Evolutionary conservation across 2,888 invertebrate species (phyloP).

Genomic region (Agrotis puta): DNA sequence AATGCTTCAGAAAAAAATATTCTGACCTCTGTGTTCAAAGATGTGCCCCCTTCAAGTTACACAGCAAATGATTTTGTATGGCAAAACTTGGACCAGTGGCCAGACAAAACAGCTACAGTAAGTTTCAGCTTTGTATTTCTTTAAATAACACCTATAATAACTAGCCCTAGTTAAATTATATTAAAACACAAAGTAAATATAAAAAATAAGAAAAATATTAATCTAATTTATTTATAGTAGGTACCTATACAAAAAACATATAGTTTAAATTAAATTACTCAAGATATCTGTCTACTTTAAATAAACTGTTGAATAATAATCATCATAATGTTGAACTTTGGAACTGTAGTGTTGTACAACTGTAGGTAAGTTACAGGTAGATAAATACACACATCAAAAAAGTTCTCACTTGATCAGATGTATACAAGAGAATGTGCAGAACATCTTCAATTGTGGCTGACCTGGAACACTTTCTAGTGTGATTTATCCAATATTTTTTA

Average conservation of each 20-base stretch:
- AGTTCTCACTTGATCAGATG: no score
- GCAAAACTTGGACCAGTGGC: conserved; percentile 92
- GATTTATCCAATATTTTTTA: not conserved
- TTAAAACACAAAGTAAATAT: no score
- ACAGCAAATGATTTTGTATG: conserved; percentile 92
- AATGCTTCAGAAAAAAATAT: conserved; percentile 76
- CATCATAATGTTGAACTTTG: conserved; percentile 9
- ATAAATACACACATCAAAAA: not conserved
- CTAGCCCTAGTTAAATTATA: no score
- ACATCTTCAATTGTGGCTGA: conserved; percentile 4
- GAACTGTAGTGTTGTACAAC: not conserved
- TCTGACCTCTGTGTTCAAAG: conserved; percentile 87
- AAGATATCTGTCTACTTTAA: not conserved
- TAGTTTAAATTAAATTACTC: not conserved
- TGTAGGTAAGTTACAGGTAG: not conserved
- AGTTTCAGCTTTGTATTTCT: conserved; percentile 73
- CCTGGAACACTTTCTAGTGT: not conserved
- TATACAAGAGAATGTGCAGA: not conserved
- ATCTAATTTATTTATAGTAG: not conserved
- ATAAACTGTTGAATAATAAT: conserved; percentile 1
- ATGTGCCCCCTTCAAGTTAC: conserved; percentile 85
- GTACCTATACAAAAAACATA: not conserved
- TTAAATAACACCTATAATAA: no score
- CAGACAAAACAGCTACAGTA: conserved; percentile 93
- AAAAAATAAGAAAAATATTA: not conserved